These are phyloP conservation scores for Latrodectus geometricus DNA, from an alignment of 1,140 invertebrate genomes.

Conservation along the genomic window DNA sequence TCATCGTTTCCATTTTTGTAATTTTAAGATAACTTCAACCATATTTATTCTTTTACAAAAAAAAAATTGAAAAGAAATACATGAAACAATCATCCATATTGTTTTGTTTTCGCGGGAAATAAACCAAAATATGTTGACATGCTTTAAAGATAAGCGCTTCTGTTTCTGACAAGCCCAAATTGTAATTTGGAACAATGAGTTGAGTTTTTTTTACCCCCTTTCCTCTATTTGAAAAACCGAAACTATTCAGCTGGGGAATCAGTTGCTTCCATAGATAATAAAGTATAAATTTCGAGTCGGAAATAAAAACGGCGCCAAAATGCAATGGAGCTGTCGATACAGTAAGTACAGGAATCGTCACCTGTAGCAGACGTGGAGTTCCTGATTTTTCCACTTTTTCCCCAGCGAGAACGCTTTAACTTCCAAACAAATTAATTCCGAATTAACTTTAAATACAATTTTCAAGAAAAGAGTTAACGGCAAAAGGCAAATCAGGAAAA, in stretches of 20 bases:
- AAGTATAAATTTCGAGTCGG: slow-evolving; percentile 6
- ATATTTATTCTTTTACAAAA: too few species aligned
- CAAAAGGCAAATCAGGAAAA: slow-evolving; percentile 17
- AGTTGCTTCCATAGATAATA: slow-evolving; percentile 25
- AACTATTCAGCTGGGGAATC: slow-evolving; percentile 24
- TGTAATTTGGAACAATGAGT: slow-evolving; percentile 16
- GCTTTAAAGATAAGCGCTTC: neutral
- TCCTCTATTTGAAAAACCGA: neutral
- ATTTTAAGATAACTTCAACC: too few species aligned
- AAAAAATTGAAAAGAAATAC: too few species aligned
- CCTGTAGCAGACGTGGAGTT: slow-evolving; percentile 25
- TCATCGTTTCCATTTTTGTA: too few species aligned
- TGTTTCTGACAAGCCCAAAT: slow-evolving; percentile 39
- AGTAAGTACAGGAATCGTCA: slow-evolving; percentile 18
- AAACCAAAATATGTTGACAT: neutral
- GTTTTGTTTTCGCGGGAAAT: neutral
- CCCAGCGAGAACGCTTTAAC: neutral
- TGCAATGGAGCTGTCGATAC: slow-evolving; percentile 40
- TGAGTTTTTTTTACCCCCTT: slow-evolving; percentile 10
- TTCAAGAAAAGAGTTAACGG: slow-evolving; percentile 61
- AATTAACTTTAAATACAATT: slow-evolving; percentile 62
- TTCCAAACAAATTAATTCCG: slow-evolving; percentile 57
- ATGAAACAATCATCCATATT: too few species aligned
- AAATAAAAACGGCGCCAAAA: neutral
- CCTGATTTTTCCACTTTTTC: slow-evolving; percentile 43